Conservation (phyloP, 2,888 invertebrate genomes). For the Clistopyga incitator region DNA sequence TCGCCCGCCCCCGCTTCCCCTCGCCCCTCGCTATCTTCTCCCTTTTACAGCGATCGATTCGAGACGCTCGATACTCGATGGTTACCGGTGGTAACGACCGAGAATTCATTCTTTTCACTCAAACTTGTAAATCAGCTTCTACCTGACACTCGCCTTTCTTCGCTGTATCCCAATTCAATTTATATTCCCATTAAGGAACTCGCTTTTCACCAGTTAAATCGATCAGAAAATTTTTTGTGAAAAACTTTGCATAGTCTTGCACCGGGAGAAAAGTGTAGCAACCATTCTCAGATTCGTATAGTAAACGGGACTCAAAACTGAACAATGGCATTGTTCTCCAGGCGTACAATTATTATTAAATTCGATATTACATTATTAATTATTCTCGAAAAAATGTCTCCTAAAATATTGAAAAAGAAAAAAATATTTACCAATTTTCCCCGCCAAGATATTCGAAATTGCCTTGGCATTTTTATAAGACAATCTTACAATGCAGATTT, state of each 20-base stretch:
- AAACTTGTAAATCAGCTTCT: constrained; percentile 53
- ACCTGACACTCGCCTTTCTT: neutral
- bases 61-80: constrained; percentile 62
- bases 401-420: neutral
- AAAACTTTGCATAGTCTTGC: no score
- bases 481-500: neutral
- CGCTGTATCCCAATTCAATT: constrained; percentile 29
- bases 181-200: neutral
- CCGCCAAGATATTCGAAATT: neutral
- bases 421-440: neutral
- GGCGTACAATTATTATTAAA: no score
- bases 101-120: constrained; percentile 57
- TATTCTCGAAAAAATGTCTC: neutral
- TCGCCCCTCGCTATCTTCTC: no score
- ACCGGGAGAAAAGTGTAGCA: no score
- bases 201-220: no score
- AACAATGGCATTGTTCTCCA: no score
- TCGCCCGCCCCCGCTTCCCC: constrained; percentile 17
- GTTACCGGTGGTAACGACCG: constrained; percentile 61
- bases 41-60: constrained; percentile 52
- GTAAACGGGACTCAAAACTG: no score
- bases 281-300: no score
- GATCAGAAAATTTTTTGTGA: no score
- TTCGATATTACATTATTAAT: neutral
- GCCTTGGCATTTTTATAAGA: neutral